phyloP scores from a whole-genome alignment of 2,888 invertebrate species.

The Peribatodes rhomboidaria region DNA sequence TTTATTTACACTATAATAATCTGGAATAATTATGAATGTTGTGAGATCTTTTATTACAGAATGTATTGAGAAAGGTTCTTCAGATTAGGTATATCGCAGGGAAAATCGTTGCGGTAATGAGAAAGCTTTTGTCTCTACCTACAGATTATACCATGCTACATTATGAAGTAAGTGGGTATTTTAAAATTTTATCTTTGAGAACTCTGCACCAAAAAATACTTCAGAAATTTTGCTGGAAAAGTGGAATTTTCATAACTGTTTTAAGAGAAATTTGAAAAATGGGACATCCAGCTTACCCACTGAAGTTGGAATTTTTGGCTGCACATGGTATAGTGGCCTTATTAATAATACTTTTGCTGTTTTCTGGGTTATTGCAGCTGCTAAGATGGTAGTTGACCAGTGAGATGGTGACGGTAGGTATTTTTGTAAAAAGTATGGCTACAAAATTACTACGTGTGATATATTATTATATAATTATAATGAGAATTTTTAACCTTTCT shows the following conservation, averaged over 20 bases:
- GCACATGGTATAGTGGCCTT: too few relatives aligned
- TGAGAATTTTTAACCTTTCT: too few relatives aligned
- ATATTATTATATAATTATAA: too few relatives aligned
- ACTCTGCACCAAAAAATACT: neutral
- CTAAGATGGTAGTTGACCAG: too few relatives aligned
- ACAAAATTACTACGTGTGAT: too few relatives aligned
- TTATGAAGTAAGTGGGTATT: neutral
- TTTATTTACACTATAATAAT: neutral
- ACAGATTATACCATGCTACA: neutral
- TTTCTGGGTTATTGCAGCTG: too few relatives aligned
- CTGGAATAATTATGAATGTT: neutral
- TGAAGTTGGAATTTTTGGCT: too few relatives aligned
- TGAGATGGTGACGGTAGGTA: too few relatives aligned
- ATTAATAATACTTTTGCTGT: too few relatives aligned
- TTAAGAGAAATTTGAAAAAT: neutral
- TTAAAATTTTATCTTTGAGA: neutral
- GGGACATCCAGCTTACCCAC: neutral
- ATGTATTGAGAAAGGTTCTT: conserved; percentile 9
- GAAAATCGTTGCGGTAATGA: conserved; percentile 27
- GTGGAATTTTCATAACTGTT: neutral
- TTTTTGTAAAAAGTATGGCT: too few relatives aligned
- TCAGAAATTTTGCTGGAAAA: neutral
- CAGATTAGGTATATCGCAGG: conserved; percentile 11
- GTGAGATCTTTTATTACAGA: neutral
- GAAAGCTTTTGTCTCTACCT: conserved; percentile 15